These are phyloP conservation scores for Porites australiensis DNA, from an alignment of 64 coral and sea anemone genomes.

Conservation along the genomic window DNA sequence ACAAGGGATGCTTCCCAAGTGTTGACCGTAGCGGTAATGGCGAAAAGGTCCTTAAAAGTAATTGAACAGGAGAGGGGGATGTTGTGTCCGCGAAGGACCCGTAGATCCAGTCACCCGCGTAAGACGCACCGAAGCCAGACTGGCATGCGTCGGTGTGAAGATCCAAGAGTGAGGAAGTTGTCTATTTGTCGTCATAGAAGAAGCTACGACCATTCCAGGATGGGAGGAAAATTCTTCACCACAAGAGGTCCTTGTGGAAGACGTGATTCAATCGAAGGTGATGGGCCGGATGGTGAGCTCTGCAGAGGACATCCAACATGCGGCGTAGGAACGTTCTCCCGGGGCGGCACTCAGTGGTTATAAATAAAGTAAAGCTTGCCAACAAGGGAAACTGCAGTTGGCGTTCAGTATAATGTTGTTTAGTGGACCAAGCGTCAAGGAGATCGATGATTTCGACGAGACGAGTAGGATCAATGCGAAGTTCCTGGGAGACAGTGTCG, in stretches of 20 bases:
- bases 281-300: not conserved
- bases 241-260: slow-evolving; percentile 7
- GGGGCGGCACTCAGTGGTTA: not conserved
- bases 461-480: slow-evolving; percentile 13
- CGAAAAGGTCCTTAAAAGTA: slow-evolving; percentile 22
- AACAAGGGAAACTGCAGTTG: slow-evolving; percentile 13
- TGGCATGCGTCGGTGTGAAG: not conserved
- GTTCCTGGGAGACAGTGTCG: slow-evolving; percentile 49
- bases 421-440: slow-evolving; percentile 9
- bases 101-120: not conserved
- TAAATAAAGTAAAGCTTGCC: slow-evolving; percentile 31
- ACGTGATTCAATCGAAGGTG: not conserved
- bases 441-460: slow-evolving; percentile 13
- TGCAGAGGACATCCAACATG: not conserved
- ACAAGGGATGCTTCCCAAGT: not conserved
- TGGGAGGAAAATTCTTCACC: not conserved
- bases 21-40: slow-evolving; percentile 13
- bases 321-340: not conserved
- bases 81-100: not conserved
- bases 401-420: slow-evolving; percentile 12
- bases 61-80: not conserved
- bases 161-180: not conserved
- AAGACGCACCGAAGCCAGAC: not conserved
- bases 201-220: not conserved
- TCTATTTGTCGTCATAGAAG: not conserved